Evolutionary conservation across 2,888 invertebrate genomes (phyloP), one percentile per base, ranked within the genome.

Genomic region (Marasmarcha lunaedactyla): DNA sequence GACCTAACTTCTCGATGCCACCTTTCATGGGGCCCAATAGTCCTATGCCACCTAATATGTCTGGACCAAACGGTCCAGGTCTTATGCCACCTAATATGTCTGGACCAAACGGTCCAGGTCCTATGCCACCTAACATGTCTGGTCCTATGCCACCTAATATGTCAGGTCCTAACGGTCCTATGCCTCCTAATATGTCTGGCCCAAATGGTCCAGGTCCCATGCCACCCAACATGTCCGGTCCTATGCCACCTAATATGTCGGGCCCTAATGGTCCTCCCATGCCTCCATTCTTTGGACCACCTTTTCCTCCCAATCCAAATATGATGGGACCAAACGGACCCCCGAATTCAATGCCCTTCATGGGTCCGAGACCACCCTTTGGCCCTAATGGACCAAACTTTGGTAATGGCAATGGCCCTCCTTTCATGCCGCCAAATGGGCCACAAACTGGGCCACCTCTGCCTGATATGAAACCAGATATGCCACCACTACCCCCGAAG

Each of bases 391-490:
- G 70, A 6, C 69, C 74, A 27, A 71, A 67, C 43, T 66, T 68
- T 43, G 61, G 61, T 3, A 63, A 57, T 39, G 55, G 57, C 0
- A 59, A 55, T 47, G 63, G 62, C n/a, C 65, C 64, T 39, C 64
- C 66, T 1, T 57, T 57, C 39, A 60, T 68, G 59, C 66, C 64
- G n/a, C 66, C 64, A 12, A 70, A 68, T 42, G 65, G 73, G 55
- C 63, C 66, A 1, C n/a, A n/a, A n/a, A 61, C 63, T 15, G 54
- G 86, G 46, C 55, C 88, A 83, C 52, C 86, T 87, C 48, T 87
- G 88, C 45, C 86, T 87, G 5, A 87, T 87, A 48, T 86, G 87
- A 49, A 7, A 33, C 11, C 33, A 9, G 33, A 33, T n/a, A 5
- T 6, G 5, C 25, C 25, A 6, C 25, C 25, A 25, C 9, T 25